phyloP scores from a whole-genome alignment of 1,140 invertebrate species.

The Sinonovacula constricta region DNA sequence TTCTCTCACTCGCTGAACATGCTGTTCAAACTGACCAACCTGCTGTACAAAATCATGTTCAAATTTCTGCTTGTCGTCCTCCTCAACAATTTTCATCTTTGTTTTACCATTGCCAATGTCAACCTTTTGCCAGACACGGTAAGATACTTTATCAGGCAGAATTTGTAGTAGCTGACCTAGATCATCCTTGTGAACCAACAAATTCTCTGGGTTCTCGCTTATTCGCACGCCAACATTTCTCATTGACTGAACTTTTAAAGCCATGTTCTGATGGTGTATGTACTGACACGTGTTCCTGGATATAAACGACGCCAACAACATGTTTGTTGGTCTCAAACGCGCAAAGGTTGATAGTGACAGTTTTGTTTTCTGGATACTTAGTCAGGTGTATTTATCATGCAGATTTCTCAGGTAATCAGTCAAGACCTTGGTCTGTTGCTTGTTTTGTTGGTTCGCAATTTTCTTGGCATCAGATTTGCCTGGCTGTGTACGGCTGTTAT shows the following conservation, averaged over 20 bases:
- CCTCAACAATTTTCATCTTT: background rate
- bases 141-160: background rate
- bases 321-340: slow-evolving; percentile 14
- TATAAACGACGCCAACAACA: slow-evolving; percentile 28
- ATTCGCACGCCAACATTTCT: slow-evolving; percentile 12
- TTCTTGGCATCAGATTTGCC: slow-evolving; percentile 29
- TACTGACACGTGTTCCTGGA: slow-evolving; percentile 36
- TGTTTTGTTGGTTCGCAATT: background rate
- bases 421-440: slow-evolving; percentile 12
- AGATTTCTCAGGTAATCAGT: slow-evolving; percentile 43
- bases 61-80: slow-evolving; percentile 10
- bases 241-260: slow-evolving; percentile 7
- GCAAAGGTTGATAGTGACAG: slow-evolving; percentile 23
- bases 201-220: slow-evolving; percentile 17
- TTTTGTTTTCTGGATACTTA: slow-evolving; percentile 4
- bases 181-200: slow-evolving; percentile 25
- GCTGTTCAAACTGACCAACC: slow-evolving; percentile 12
- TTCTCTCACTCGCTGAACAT: slow-evolving; percentile 2
- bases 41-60: background rate
- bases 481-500: slow-evolving; percentile 9
- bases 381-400: slow-evolving; percentile 2
- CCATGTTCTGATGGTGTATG: slow-evolving; percentile 42
- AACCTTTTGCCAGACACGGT: slow-evolving; percentile 22
- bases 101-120: background rate
- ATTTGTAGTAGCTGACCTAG: background rate